Evolutionary conservation across 2,888 invertebrate species (phyloP).

Genomic region (Dermolepida albohirtum): DNA sequence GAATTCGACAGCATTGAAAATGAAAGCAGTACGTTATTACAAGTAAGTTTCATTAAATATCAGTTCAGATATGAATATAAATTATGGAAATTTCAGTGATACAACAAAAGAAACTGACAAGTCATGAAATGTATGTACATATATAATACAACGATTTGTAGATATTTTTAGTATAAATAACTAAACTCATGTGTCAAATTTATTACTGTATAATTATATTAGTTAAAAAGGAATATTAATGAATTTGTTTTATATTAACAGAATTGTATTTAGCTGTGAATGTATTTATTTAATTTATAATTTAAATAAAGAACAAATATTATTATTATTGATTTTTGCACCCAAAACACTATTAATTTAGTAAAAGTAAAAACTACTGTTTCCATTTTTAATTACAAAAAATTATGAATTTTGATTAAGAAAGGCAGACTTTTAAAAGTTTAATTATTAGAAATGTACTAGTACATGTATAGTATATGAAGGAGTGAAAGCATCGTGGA

Average conservation of each 20-base stretch:
- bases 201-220: slow-evolving; percentile 2
- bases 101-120: slow-evolving; percentile 41
- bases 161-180: slow-evolving; percentile 38
- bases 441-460: no score
- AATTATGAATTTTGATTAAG: no score
- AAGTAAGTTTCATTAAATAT: slow-evolving; percentile 53
- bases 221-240: slow-evolving; percentile 7
- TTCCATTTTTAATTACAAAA: no score
- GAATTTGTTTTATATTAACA: slow-evolving; percentile 28
- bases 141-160: slow-evolving; percentile 30
- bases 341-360: no score
- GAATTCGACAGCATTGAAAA: slow-evolving; percentile 79
- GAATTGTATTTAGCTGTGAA: slow-evolving; percentile 18
- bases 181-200: slow-evolving; percentile 40
- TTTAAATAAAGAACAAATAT: not conserved
- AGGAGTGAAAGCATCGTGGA: no score
- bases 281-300: slow-evolving; percentile 40
- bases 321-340: no score
- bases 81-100: slow-evolving; percentile 32
- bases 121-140: slow-evolving; percentile 22
- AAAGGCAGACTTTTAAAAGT: no score
- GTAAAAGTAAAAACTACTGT: no score
- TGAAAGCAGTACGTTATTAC: slow-evolving; percentile 77
- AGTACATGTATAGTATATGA: no score
- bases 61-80: not conserved